A percentile compares a stretch with the other conserved stretches of the same genome.
These are phyloP conservation scores for Ormyrus rosae DNA, from an alignment of 2,888 invertebrate species.

Conservation along the genomic window DNA sequence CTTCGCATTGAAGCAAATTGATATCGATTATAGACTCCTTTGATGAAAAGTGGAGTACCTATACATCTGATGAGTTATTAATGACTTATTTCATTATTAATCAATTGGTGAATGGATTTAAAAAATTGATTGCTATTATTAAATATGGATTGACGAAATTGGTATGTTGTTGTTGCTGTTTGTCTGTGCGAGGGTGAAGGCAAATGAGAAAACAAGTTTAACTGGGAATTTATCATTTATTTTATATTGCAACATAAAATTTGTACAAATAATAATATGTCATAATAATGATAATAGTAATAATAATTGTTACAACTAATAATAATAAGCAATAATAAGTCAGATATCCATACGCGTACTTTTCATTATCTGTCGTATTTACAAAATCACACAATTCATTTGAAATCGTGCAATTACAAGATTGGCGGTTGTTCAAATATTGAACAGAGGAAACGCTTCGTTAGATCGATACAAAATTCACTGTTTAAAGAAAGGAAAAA, in stretches of 20 bases:
- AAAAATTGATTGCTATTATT: too few relatives aligned
- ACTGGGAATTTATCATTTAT: slow-evolving; percentile 69
- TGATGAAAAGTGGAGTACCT: not conserved
- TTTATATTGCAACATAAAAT: slow-evolving; percentile 75
- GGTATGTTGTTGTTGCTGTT: not conserved
- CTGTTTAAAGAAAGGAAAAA: slow-evolving; percentile 18
- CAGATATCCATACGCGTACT: slow-evolving; percentile 38
- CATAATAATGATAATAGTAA: slow-evolving; percentile 55
- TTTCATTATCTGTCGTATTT: slow-evolving; percentile 48
- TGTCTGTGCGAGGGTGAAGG: not conserved
- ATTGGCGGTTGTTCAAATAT: slow-evolving; percentile 65
- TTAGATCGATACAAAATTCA: slow-evolving; percentile 42
- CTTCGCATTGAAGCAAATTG: too few relatives aligned
- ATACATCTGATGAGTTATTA: too few relatives aligned
- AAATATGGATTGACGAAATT: not conserved
- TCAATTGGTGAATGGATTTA: not conserved
- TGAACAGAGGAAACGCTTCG: slow-evolving; percentile 64
- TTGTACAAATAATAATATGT: slow-evolving; percentile 68
- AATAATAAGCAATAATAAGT: slow-evolving; percentile 48
- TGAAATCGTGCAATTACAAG: slow-evolving; percentile 43
- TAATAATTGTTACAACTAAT: slow-evolving; percentile 35
- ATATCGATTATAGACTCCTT: not conserved
- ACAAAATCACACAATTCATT: slow-evolving; percentile 35
- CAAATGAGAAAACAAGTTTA: slow-evolving; percentile 25
- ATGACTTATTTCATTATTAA: not conserved